Percentiles rank a stretch among this genome's conserved stretches.
Conservation (phyloP, 2,888 invertebrate genomes). For the Dicranocentrus wangi region DNA sequence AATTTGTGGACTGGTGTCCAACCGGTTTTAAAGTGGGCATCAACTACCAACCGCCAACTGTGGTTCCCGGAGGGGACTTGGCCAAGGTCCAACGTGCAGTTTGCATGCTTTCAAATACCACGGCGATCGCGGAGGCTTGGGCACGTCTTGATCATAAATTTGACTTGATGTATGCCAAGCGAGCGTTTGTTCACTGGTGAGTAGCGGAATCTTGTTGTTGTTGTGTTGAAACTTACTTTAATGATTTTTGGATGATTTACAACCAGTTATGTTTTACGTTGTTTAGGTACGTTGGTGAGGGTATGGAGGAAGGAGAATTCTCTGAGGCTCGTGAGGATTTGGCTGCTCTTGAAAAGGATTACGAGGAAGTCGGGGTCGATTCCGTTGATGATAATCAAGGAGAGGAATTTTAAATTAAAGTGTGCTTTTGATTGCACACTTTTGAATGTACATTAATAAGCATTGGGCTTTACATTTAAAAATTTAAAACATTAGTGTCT, state of each 20-base stretch:
- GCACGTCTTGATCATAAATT: constrained; percentile 96
- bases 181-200: constrained; percentile 95
- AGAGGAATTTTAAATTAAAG: constrained; percentile 13
- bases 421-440: too few species aligned
- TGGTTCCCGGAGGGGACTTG: constrained; percentile 74
- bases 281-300: constrained; percentile 76
- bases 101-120: constrained; percentile 91
- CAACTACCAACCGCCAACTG: constrained; percentile 70
- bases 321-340: constrained; percentile 67
- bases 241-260: neutral
- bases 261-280: neutral
- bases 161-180: constrained; percentile 97
- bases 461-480: too few species aligned
- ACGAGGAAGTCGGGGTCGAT: constrained; percentile 64
- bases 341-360: constrained; percentile 66
- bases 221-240: too few species aligned
- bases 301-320: constrained; percentile 76
- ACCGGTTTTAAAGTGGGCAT: constrained; percentile 74
- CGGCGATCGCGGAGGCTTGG: constrained; percentile 98
- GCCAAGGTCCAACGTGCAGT: constrained; percentile 84
- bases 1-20: constrained; percentile 78
- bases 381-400: constrained; percentile 2
- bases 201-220: too few species aligned
- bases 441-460: too few species aligned
- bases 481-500: too few species aligned